Base-by-base conservation (phyloP, 2,113 vertebrate genomes). In the Peromyscus leucopus region DNA sequence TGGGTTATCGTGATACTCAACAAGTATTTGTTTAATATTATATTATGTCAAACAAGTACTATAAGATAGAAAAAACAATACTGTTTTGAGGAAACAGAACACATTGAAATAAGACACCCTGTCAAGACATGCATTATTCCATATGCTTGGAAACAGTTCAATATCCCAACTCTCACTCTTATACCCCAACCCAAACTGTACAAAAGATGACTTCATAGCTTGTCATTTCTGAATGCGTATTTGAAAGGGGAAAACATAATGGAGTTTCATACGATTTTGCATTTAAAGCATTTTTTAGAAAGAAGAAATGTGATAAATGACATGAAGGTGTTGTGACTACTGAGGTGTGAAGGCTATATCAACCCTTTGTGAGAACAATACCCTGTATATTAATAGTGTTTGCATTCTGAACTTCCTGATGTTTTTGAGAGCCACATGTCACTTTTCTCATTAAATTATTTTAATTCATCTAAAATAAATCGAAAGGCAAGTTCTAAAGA, bases 401-500 rank as follows among this genome's bases (percentile, higher is more conserved):
- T 91, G 87, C 74, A 51, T 83, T 63, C 39, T 39, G 55, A 94
- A 10, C 51, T 1, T 31, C 10, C 80, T 5, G n/a, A 0, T 74
- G 28, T 36, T 59, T 83, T 96, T 96, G 91, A 98, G 87, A 11
- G 59, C 79, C 96, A 97, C 91, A 96, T 90, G 89, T 97, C 74
- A 93, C 33, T 93, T 96, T 98, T 96, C 57, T 94, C 67, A 97
- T 96, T 93, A 97, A 97, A 98, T 98, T 89, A 97, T 96, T 97
- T 98, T 86, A 97, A 97, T 95, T 98, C 95, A 98, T 90, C 92
- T 95, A 96, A 98, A 98, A 86, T 80, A 98, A 98, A 95, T 97
- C 96, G 98, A 95, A 95, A 93, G 97, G 67, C 39, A 98, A 71
- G 9, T 36, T 33, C 21, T 3, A 33, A 94, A 96, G 98, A 95